A percentile compares a stretch with the other conserved stretches of the same genome.
phyloP scores from a whole-genome alignment of 2,888 invertebrate species.

The Conus canariensis region DNA sequence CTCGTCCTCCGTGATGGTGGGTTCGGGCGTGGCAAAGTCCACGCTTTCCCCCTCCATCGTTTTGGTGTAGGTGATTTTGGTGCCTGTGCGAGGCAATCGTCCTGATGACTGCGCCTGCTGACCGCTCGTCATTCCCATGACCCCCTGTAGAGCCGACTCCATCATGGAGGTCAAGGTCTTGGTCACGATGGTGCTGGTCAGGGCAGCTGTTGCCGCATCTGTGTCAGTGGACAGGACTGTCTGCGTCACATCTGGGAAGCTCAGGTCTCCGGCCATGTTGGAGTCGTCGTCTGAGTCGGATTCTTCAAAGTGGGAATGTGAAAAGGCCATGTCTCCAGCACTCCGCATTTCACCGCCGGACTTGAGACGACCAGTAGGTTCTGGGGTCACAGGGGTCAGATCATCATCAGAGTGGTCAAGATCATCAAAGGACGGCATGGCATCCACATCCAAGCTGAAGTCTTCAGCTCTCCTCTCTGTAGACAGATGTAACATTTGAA shows the following conservation, averaged over 20 bases:
- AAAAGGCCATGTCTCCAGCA: conserved; percentile 43
- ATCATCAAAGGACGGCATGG: conserved; percentile 71
- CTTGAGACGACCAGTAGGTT: neutral
- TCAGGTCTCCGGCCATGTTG: conserved; percentile 51
- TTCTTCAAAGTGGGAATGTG: conserved; percentile 66
- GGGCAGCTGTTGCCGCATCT: conserved; percentile 47
- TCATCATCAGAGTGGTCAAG: conserved; percentile 72
- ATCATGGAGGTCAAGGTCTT: conserved; percentile 67
- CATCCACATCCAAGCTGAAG: conserved; percentile 64
- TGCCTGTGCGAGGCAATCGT: conserved; percentile 51
- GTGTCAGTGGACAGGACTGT: conserved; percentile 40
- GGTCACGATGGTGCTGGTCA: conserved; percentile 60
- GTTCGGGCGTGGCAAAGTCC: conserved; percentile 53
- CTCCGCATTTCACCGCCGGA: neutral
- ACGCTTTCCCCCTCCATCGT: conserved; percentile 52
- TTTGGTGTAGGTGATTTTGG: conserved; percentile 55
- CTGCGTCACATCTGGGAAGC: conserved; percentile 54
- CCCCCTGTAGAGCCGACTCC: conserved; percentile 64
- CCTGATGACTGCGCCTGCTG: conserved; percentile 50
- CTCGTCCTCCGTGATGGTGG: conserved; percentile 53
- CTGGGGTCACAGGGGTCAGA: conserved; percentile 47
- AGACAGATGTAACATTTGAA: neutral
- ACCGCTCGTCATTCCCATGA: conserved; percentile 48
- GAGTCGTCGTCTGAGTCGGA: conserved; percentile 62
- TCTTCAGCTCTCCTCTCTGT: conserved; percentile 56